A percentile compares a stretch with the other conserved stretches of the same genome.
phyloP scores from a whole-genome alignment of 2,113 vertebrate species.

The Tympanuchus pallidicinctus region DNA sequence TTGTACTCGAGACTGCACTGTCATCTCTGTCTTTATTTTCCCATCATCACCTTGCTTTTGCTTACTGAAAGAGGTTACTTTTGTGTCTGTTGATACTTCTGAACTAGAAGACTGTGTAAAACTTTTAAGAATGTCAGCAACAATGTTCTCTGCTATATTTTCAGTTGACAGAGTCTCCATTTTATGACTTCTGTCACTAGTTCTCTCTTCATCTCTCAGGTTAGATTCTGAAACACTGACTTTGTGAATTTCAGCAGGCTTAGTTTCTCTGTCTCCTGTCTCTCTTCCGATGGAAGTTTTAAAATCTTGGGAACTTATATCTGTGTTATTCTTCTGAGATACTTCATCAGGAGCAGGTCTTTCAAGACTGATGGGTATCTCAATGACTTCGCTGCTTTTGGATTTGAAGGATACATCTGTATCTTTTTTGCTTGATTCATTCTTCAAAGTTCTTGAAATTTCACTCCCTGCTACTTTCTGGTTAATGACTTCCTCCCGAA shows the following conservation, averaged over 20 bases:
- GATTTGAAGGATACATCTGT: background rate
- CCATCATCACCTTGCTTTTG: conserved; percentile 81
- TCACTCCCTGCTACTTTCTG: conserved; percentile 51
- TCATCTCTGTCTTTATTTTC: conserved; percentile 85
- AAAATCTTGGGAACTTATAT: background rate
- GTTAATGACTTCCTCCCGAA: conserved; percentile 60
- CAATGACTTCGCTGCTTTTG: conserved; percentile 23
- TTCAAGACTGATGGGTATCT: conserved; percentile 61
- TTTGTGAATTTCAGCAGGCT: background rate
- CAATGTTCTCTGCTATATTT: conserved; percentile 78
- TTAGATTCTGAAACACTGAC: conserved; percentile 24
- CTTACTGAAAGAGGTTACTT: conserved; percentile 86
- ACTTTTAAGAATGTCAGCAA: conserved; percentile 87
- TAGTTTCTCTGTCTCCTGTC: background rate
- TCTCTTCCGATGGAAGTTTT: conserved; percentile 23
- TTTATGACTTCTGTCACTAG: background rate
- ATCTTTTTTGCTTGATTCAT: background rate
- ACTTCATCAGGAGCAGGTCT: background rate
- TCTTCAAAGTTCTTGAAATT: conserved; percentile 9
- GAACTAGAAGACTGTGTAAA: conserved; percentile 83
- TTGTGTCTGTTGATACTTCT: conserved; percentile 80
- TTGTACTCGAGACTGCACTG: conserved; percentile 86
- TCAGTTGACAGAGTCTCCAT: conserved; percentile 46
- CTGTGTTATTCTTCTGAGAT: background rate
- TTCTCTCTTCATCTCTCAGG: background rate